Evolutionary conservation across 2,797 vertebrate genomes (phyloP), one percentile per base, ranked within the genome.

Genomic region (Coranthus polyacanthus): DNA sequence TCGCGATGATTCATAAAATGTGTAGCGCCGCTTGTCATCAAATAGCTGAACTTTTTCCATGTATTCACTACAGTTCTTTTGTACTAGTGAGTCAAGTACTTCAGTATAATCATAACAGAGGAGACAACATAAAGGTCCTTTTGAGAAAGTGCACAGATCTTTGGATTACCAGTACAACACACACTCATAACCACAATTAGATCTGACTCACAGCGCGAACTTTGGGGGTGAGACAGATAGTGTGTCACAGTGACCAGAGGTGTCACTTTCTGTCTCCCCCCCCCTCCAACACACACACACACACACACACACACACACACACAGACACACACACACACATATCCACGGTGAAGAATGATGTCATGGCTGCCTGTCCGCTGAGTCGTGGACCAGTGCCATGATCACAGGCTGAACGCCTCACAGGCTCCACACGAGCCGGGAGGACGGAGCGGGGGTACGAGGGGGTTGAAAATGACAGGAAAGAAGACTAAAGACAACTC

Each of bases 211-310:
- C 43, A 60, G 69, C 6, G 0, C 12, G 18, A 62, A 79, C 47
- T 45, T 18, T 26, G 54, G 45, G 62, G 67, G 62, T 78, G 56
- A 80, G 72, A 84, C 73, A 56, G 62, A 80, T 71, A 46, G 66
- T 78, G 81, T 89, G 88, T 92, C 89, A 91, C 84, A 68, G 58
- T 87, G 86, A 91, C 89, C 90, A 88, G 70, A 74, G 72, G 90
- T 88, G 85, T 91, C 91, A 89, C 65, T 84, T 82, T 77, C 81
- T 65, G 46, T 22, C 64, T 56, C 54, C 45, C 41, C 13, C 34
- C 13, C 11, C 7, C n/a, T 17, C 20, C 20, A n/a, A n/a, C n/a
- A n/a, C n/a, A n/a, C n/a, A n/a, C n/a, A n/a, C n/a, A n/a, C 37
- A 20, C 34, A 21, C 3, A 7, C 29, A 32, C 3, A 26, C 3